phyloP scores from a whole-genome alignment of 92 coral and sea anemone species.

The Epizoanthus ramosus region DNA sequence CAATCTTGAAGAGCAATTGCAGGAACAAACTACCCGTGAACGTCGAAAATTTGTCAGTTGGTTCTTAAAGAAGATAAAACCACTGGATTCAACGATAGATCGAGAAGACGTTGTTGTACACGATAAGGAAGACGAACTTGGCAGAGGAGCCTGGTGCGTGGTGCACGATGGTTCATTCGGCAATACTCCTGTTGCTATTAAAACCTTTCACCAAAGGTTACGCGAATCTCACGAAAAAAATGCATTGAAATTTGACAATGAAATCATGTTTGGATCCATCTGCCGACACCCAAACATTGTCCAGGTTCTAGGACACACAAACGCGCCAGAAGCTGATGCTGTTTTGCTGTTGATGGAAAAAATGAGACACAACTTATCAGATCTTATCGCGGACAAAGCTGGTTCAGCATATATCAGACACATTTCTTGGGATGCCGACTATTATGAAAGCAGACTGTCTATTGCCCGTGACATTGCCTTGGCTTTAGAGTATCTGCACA shows the following conservation, averaged over 20 bases:
- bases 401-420: background rate
- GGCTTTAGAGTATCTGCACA: constrained; percentile 19
- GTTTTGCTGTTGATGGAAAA: constrained; percentile 14
- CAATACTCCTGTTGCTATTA: constrained; percentile 8
- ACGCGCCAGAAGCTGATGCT: background rate
- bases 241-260: constrained; percentile 1
- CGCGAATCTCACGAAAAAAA: background rate
- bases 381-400: background rate
- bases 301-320: background rate
- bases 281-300: constrained; percentile 25
- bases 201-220: background rate
- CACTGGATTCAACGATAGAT: background rate
- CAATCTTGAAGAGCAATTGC: too few species aligned
- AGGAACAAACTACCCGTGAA: background rate
- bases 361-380: background rate
- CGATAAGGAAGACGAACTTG: background rate
- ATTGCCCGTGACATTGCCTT: constrained; percentile 8
- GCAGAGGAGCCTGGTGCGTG: background rate
- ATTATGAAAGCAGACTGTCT: background rate
- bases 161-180: background rate
- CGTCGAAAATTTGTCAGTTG: background rate
- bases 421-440: background rate
- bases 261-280: constrained; percentile 8
- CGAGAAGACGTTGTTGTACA: background rate
- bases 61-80: background rate